Conservation (phyloP, 2,113 vertebrate species). For the Chamaetylas fuelleborni region DNA sequence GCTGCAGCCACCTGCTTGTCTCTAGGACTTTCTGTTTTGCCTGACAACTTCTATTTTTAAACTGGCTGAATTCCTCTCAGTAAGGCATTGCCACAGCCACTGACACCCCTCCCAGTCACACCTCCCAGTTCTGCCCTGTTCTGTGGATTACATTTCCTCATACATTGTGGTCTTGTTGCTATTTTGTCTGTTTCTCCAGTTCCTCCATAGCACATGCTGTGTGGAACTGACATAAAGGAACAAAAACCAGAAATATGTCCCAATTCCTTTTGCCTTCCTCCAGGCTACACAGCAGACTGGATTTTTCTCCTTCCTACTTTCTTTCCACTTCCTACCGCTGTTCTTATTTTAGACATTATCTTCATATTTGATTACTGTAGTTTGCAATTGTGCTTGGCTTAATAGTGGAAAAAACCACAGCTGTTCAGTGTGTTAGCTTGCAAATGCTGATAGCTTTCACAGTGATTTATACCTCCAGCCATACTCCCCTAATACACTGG, state of each 20-base stretch:
- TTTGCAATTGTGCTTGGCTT: neutral
- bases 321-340: neutral
- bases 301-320: neutral
- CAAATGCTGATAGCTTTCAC: neutral
- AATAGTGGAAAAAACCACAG: neutral
- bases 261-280: neutral
- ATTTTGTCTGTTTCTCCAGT: neutral
- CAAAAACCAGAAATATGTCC: neutral
- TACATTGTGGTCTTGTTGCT: neutral
- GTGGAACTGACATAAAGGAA: neutral
- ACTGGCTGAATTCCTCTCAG: neutral
- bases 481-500: neutral
- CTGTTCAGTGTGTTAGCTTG: neutral
- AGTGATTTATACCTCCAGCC: neutral
- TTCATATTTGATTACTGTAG: neutral
- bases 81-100: neutral
- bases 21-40: slow-evolving; percentile 10
- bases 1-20: slow-evolving; percentile 6
- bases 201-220: neutral
- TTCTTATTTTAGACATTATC: neutral
- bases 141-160: neutral
- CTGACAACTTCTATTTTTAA: slow-evolving; percentile 57
- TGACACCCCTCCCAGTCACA: neutral
- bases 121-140: neutral
- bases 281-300: neutral